Evolutionary conservation across 37 sponge, comb jelly and placozoan species (phyloP), one percentile per base, ranked within the genome.

Genomic region (Ianthella basta): DNA sequence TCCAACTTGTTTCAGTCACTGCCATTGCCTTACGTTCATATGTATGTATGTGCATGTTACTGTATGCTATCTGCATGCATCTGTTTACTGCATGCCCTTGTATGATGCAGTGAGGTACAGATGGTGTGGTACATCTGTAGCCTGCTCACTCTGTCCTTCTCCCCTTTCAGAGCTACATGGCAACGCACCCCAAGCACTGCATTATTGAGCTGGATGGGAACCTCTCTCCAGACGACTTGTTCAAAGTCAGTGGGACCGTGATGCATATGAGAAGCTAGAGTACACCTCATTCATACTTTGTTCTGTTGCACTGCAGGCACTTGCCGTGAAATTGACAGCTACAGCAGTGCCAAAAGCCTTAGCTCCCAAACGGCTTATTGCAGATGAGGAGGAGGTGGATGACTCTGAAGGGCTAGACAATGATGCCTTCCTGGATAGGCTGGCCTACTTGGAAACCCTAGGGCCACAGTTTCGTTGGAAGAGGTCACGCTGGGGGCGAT

Each of bases 131-230:
- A 2, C 38, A 72, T 8, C 21, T 29, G 3, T 30, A 72, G 4
- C 12, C 29, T 29, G n/a, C 14, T 16, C n/a, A 0, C 27, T 3
- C 33, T 20, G 37, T 60, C 4, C n/a, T n/a, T 6, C 20, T n/a
- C 25, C 33, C 53, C 40, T 35, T 63, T 32, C 73, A 96, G 92
- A 88, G 91, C 63, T 91, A 84, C 54, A 96, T 96, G 36, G 89
- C 91, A 60, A 61, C 80, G 27, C 97, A 93, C 38, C 82, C 89
- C 50, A 84, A 85, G 34, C 94, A 96, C 34, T 79, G 75, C 73
- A 86, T 96, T 19, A 91, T 96, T 86, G 97, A 96, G 53, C 63
- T 96, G 68, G 94, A 96, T 85, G 97, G 92, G 13, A 91, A 91
- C 66, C 83, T 96, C 32, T 57, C 80, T n/a, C 85, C 91, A 37